Conservation (phyloP, 1,140 invertebrate genomes). For the Phocides pigmalion region DNA sequence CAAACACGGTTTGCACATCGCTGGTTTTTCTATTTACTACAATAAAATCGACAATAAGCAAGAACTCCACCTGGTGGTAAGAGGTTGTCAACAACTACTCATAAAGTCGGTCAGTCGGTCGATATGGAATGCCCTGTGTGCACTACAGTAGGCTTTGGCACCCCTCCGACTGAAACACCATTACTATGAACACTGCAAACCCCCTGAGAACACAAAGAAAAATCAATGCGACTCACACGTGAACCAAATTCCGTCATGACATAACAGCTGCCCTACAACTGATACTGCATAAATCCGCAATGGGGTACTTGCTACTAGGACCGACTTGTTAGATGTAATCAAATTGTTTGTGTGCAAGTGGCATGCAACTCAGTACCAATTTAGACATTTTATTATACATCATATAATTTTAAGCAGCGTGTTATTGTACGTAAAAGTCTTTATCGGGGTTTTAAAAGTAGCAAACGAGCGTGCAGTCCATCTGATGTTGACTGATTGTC, state of each 20-base stretch:
- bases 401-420: too few species aligned
- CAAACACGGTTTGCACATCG: too few species aligned
- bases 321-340: not conserved
- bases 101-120: constrained; percentile 27
- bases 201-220: constrained; percentile 20
- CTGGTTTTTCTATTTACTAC: too few species aligned
- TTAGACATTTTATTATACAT: too few species aligned
- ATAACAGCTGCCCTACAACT: constrained; percentile 24
- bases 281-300: constrained; percentile 31
- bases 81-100: constrained; percentile 10
- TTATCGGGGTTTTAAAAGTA: too few species aligned
- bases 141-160: constrained; percentile 8
- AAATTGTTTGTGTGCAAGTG: not conserved
- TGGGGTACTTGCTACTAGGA: constrained; percentile 3
- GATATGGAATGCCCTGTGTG: constrained; percentile 14
- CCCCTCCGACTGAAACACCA: constrained; percentile 17
- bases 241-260: constrained; percentile 29
- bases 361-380: not conserved
- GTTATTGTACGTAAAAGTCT: too few species aligned
- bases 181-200: constrained; percentile 7
- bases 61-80: constrained; percentile 13
- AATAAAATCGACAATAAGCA: not conserved
- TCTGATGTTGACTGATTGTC: too few species aligned
- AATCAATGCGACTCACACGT: constrained; percentile 34
- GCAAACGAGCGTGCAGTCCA: too few species aligned